Evolutionary conservation across 1,140 invertebrate genomes (phyloP), one percentile per base, ranked within the genome.

Genomic region (Chelonus insularis): DNA sequence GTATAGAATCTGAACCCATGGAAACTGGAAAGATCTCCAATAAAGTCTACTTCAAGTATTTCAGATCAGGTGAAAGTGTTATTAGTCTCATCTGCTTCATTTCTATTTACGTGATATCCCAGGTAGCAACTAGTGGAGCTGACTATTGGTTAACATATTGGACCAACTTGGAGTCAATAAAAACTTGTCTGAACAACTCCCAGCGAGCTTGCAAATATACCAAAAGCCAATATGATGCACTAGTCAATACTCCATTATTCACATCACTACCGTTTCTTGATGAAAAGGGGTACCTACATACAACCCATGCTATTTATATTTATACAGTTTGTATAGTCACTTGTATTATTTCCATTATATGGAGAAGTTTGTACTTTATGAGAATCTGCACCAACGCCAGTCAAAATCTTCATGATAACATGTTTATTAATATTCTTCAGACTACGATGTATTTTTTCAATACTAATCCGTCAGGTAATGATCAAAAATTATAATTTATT

Each of bases 391-490:
- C 94, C 86, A 88, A 85, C n/a, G 85, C 93, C 0, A 94, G 92
- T 0, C 85, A 85, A 60, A 87, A 83, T 20, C 80, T 97, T 4
- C 94, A 97, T 73, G 88, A 94, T 72, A 81, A 78, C 0, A 95
- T 96, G 92, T 96, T 96, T 72, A 75, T 82, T 14, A 87, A 87
- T 62, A 83, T 95, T 67, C 70, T 95, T 3, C 82, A 86, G 64
- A 86, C 91, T 0, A 87, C 88, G 0, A 94, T 95, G 89, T 74
- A 85, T 7, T 96, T 96, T 79, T 96, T 95, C 71, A 90, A 96
- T 68, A 84, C 83, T 1, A 96, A 92, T 78, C 89, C 92, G 3
- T 88, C 88, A 61, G 94, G 84, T 85, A n/a, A n/a, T n/a, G n/a
- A n/a, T n/a, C n/a, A n/a, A n/a, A n/a, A n/a, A n/a, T n/a, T n/a